phyloP scores from a whole-genome alignment of 2,797 vertebrate species.

The Eremophila alpestris region DNA sequence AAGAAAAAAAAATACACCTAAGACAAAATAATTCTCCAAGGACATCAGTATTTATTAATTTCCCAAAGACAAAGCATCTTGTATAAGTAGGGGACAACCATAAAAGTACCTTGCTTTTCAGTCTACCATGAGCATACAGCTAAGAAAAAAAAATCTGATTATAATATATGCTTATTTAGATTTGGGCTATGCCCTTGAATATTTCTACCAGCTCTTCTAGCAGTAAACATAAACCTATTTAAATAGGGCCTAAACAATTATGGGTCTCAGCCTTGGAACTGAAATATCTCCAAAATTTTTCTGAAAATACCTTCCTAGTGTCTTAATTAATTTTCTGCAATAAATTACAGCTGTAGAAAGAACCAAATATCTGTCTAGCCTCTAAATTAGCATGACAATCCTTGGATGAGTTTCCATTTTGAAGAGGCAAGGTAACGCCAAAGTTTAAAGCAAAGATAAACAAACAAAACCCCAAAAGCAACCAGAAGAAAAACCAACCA shows the following conservation, averaged over 20 bases:
- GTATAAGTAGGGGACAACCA: background rate
- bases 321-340: background rate
- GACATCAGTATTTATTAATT: background rate
- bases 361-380: background rate
- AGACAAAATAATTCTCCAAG: background rate
- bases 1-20: background rate
- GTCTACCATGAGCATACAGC: background rate
- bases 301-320: background rate
- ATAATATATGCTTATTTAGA: background rate
- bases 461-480: background rate
- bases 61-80: background rate
- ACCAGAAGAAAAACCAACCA: background rate
- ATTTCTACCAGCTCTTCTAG: background rate
- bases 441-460: background rate
- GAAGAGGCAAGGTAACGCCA: background rate
- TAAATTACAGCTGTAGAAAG: background rate
- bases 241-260: background rate
- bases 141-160: background rate
- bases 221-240: background rate
- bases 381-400: background rate
- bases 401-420: background rate
- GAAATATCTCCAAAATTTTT: background rate
- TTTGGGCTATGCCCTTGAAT: background rate
- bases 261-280: background rate
- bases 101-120: background rate